phyloP scores from a whole-genome alignment of 2,797 vertebrate genomes.

The Luscinia megarhynchos region DNA sequence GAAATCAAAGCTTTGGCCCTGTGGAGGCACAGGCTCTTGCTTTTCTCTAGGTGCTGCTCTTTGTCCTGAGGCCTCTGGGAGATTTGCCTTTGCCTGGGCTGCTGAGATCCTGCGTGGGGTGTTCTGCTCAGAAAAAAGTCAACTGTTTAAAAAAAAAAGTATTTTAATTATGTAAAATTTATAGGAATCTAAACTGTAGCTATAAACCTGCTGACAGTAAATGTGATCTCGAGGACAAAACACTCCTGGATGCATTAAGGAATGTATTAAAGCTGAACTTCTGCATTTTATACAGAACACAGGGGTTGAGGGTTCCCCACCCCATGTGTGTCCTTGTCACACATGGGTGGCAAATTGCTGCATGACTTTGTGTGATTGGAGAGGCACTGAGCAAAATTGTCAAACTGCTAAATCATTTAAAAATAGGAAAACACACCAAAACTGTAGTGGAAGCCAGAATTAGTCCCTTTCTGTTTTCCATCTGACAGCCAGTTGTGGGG shows the following conservation, averaged over 20 bases:
- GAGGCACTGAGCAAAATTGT: neutral
- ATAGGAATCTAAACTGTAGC: neutral
- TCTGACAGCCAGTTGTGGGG: accelerated
- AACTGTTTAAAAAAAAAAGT: neutral
- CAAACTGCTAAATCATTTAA: neutral
- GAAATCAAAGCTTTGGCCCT: neutral
- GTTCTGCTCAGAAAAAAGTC: neutral
- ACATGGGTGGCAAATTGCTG: accelerated
- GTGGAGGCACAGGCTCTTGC: neutral
- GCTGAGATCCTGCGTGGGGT: neutral
- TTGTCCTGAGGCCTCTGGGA: neutral
- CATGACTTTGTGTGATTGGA: neutral
- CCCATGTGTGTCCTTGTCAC: accelerated
- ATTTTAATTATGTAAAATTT: neutral
- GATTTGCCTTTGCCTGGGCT: neutral
- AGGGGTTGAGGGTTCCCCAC: neutral
- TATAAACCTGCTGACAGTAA: neutral
- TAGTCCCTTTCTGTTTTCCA: neutral
- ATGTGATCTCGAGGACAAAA: neutral
- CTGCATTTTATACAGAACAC: accelerated
- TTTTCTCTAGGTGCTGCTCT: neutral
- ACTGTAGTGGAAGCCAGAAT: neutral
- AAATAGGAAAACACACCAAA: neutral
- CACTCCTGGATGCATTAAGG: neutral
- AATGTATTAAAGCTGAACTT: neutral